A percentile compares a stretch with the other conserved stretches of the same genome.
These are phyloP conservation scores for Zaprionus lachaisei DNA, from an alignment of 1,140 invertebrate genomes.

Conservation along the genomic window DNA sequence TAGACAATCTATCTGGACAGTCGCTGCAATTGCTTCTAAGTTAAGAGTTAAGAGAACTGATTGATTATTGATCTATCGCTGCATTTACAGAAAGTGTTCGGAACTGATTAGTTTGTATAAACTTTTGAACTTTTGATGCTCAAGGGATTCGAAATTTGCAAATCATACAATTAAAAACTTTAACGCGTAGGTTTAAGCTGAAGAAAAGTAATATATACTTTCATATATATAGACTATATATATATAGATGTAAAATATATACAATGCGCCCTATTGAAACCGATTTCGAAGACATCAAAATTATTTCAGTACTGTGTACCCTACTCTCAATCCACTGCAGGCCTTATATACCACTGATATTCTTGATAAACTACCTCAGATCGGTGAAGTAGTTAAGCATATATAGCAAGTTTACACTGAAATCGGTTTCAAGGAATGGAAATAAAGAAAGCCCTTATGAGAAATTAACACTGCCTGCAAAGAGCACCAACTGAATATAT, in stretches of 20 bases:
- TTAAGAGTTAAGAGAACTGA: slow-evolving; percentile 23
- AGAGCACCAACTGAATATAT: slow-evolving; percentile 33
- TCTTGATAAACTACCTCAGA: slow-evolving; percentile 42
- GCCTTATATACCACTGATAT: slow-evolving; percentile 41
- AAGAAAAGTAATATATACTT: neutral
- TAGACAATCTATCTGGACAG: slow-evolving; percentile 42
- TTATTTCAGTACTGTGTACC: slow-evolving; percentile 17
- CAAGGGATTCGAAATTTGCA: slow-evolving; percentile 57
- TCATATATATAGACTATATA: too few species aligned
- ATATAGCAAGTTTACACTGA: neutral
- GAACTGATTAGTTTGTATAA: slow-evolving; percentile 65
- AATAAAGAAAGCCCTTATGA: slow-evolving; percentile 23
- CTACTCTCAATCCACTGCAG: slow-evolving; percentile 16
- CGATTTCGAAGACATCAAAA: slow-evolving; percentile 15
- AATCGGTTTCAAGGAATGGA: slow-evolving; percentile 26
- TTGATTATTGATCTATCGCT: slow-evolving; percentile 12
- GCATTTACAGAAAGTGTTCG: slow-evolving; percentile 65
- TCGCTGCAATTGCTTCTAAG: slow-evolving; percentile 47
- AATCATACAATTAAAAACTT: slow-evolving; percentile 48
- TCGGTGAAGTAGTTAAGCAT: slow-evolving; percentile 27
- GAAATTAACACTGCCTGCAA: slow-evolving; percentile 47
- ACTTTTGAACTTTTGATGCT: slow-evolving; percentile 49
- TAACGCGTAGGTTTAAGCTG: slow-evolving; percentile 29
- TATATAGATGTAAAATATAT: slow-evolving; percentile 21
- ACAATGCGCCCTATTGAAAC: slow-evolving; percentile 20